A percentile compares a stretch with the other conserved stretches of the same genome.
Conservation (phyloP, 2,888 invertebrate species). For the Aleiodes leptofemur region DNA sequence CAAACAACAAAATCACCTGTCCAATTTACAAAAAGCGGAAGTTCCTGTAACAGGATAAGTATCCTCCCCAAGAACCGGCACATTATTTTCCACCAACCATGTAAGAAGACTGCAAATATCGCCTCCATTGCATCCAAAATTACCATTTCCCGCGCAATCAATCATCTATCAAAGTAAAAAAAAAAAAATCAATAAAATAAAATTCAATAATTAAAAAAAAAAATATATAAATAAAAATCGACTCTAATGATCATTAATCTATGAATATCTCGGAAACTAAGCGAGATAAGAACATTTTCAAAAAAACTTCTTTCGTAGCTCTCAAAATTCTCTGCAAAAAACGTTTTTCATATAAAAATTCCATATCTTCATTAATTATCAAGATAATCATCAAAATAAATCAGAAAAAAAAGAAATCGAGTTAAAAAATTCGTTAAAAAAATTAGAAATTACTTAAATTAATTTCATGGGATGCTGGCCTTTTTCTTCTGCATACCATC, state of each 20-base stretch:
- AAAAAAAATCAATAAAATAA: background rate
- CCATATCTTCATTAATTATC: too few relatives aligned
- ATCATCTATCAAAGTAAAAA: slow-evolving; percentile 79
- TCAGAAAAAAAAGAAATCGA: background rate
- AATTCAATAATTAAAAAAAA: background rate
- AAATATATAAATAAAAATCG: too few relatives aligned
- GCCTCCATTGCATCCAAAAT: slow-evolving; percentile 87
- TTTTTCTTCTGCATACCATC: too few relatives aligned
- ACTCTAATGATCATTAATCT: too few relatives aligned
- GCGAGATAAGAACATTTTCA: too few relatives aligned
- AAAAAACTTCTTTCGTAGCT: too few relatives aligned
- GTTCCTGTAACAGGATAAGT: slow-evolving; percentile 81
- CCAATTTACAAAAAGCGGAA: slow-evolving; percentile 75
- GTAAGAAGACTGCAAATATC: slow-evolving; percentile 86
- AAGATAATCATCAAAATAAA: background rate
- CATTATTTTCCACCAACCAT: slow-evolving; percentile 81
- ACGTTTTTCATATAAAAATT: too few relatives aligned
- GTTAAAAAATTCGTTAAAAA: slow-evolving; percentile 57
- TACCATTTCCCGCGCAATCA: slow-evolving; percentile 86
- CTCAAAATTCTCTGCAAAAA: too few relatives aligned
- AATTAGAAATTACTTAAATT: slow-evolving; percentile 72
- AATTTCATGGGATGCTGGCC: too few relatives aligned
- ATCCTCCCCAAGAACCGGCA: slow-evolving; percentile 78
- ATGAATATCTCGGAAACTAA: too few relatives aligned
- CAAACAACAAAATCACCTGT: slow-evolving; percentile 66